Base-by-base conservation (phyloP, 2,888 invertebrate genomes). In the Eupithecia tripunctaria region DNA sequence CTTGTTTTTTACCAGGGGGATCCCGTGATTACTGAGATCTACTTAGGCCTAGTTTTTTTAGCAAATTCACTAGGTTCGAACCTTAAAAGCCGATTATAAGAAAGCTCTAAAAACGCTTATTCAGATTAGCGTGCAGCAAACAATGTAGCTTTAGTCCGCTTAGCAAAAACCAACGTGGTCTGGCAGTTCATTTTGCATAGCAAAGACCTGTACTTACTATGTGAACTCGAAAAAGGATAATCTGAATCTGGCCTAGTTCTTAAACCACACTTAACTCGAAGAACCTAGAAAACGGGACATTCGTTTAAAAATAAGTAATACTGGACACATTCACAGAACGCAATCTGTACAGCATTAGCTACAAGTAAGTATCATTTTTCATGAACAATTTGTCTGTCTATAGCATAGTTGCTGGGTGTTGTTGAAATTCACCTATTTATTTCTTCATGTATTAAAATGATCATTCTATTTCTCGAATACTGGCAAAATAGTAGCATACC, bases 51-150 rank as follows among this genome's bases (percentile, higher is more conserved):
- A n/a, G n/a, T n/a, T n/a, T n/a, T n/a, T n/a, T n/a, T n/a, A n/a
- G n/a, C n/a, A n/a, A n/a, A n/a, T n/a, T n/a, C n/a, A n/a, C n/a
- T n/a, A n/a, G n/a, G 25, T 25, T 7, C 21, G 7, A 25, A 25
- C 56, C 4, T 56, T 14, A 25, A 56, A 56, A 56, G 25, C 8
- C 56, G 25, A 56, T 56, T 56, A 25, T 14, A 21, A 56, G 25
- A 56, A 56, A 56, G 56, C 12, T 56, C 56, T 25, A 25, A 56
- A 56, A 14, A 0, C 25, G 56, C 62, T 32, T 63, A 63, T 63
- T 63, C 36, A 63, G 62, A 63, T 63, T n/a, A 63, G 12, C n/a
- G 21, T 32, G 36, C 62, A 63, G 62, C 32, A 67, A 60, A 65
- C 29, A 32, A 68, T 27, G 27, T 32, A 63, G n/a, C n/a, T 36